Base-by-base conservation (phyloP, 1,140 invertebrate species). In the Pachyrhynchus sulphureomaculatus region DNA sequence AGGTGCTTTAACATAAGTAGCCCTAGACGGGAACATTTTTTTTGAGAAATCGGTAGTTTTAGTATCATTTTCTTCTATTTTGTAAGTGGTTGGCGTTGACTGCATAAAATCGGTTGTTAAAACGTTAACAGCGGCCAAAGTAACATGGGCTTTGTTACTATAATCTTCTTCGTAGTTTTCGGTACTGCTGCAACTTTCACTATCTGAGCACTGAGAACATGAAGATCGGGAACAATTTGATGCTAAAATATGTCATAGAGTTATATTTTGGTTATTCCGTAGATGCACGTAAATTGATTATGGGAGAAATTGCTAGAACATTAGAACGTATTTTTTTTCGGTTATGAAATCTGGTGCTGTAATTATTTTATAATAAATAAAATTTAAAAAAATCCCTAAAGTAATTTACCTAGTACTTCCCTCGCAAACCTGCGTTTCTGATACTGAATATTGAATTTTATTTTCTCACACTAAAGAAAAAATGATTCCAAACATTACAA, bases 181-280 rank as follows among this genome's bases (percentile, higher is more conserved):
- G 58, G 77, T 74, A 39, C 74, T 74, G 42, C 47, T 67, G n/a
- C 60, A 65, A 51, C 78, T 80, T n/a, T 59, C 73, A 5, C 78
- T 78, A 45, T 78, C 76, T 23, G 77, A 79, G 59, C 81, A 82
- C 34, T 82, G 63, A 1, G 81, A 82, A 67, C 81, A 82, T 1
- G 80, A 80, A 55, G 80, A 72, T 60, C 82, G 76, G 2, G 83
- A 83, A 69, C 82, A 84, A 3, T 82, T 83, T 0, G 84, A 85
- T 69, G 80, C 80, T 81, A 57, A 48, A 70, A 70, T 37, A 37
- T n/a, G n/a, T n/a, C n/a, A n/a, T n/a, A n/a, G n/a, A n/a, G n/a
- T n/a, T n/a, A n/a, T n/a, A n/a, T n/a, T n/a, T n/a, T n/a, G n/a
- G n/a, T n/a, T n/a, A n/a, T n/a, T n/a, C n/a, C n/a, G n/a, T n/a